Base-by-base conservation (phyloP, 2,113 vertebrate genomes). In the Carollia perspicillata region DNA sequence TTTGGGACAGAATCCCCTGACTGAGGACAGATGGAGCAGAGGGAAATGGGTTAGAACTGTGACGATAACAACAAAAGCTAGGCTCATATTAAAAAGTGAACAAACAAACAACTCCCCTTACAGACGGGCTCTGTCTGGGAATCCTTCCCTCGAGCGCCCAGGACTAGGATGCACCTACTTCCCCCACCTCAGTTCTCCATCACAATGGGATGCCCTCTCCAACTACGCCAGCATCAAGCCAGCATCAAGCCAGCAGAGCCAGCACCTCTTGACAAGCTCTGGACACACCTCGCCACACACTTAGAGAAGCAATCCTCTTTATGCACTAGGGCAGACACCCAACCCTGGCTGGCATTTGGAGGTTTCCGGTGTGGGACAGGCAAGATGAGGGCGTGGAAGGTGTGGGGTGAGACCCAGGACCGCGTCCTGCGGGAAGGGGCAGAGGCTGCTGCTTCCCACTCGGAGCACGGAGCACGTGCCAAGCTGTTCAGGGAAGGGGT, bases 21-120 rank as follows among this genome's bases (percentile, higher is more conserved):
- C 40, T 87, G 55, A 84, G 26, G 90, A 92, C 89, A 84, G 55
- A 90, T 44, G 66, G 84, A 77, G 71, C 78, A 65, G 92, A 89
- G 75, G 10, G 65, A 97, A 97, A 94, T 58, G 37, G 84, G 55
- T 86, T 75, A 96, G 69, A 87, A 44, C 35, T 16, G 26, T 28
- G 92, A 65, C 75, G 93, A 93, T 8, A 71, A 60, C 53, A 90
- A 40, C n/a, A 60, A 60, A 88, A 78, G 74, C 60, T 78, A 79
- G 49, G 81, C 83, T 89, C 60, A 75, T 65, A 87, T 79, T 10
- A 51, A 93, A 88, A 81, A 44, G 79, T 51, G 49, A 51, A 69
- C 26, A 14, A 74, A 47, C 7, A 84, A 33, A n/a, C 44, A 16
- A 33, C 4, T 71, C 85, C 33, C 79, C 65, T 84, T 55, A 83